phyloP scores from a whole-genome alignment of 1,140 invertebrate genomes.

The Cecropterus lyciades region DNA sequence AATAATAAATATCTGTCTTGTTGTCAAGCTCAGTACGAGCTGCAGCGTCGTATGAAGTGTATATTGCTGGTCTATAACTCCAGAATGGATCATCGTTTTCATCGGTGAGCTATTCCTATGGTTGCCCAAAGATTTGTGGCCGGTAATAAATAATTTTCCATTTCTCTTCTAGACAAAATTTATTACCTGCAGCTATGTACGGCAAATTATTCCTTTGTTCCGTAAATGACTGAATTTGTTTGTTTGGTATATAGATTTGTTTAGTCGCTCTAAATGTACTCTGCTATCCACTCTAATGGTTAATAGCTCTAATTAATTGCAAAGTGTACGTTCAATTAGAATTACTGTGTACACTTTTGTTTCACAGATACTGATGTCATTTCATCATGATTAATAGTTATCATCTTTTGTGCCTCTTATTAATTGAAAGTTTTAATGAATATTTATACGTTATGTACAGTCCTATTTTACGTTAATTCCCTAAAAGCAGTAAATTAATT shows the following conservation, averaged over 20 bases:
- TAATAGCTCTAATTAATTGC: conserved; percentile 17
- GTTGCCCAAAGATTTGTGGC: conserved; percentile 29
- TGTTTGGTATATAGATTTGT: conserved; percentile 24
- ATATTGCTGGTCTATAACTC: conserved; percentile 26
- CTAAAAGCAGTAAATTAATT: too few relatives aligned
- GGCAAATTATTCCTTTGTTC: conserved; percentile 26
- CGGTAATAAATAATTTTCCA: conserved; percentile 37
- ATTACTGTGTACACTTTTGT: conserved; percentile 3
- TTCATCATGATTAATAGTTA: neutral
- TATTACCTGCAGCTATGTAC: conserved; percentile 33
- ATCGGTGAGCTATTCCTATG: conserved; percentile 30
- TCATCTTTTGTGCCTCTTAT: too few relatives aligned
- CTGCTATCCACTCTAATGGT: conserved; percentile 12
- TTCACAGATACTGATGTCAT: neutral
- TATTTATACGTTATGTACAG: too few relatives aligned
- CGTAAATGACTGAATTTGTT: conserved; percentile 9
- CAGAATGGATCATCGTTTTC: conserved; percentile 34
- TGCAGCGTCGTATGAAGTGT: conserved; percentile 11
- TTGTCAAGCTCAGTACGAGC: conserved; percentile 4
- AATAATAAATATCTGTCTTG: too few relatives aligned
- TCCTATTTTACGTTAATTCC: too few relatives aligned
- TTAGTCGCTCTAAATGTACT: conserved; percentile 24
- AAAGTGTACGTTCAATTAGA: conserved; percentile 9
- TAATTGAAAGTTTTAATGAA: too few relatives aligned
- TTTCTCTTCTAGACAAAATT: conserved; percentile 34